phyloP scores from a whole-genome alignment of 2,888 invertebrate genomes.

The Hecatera dysodea region DNA sequence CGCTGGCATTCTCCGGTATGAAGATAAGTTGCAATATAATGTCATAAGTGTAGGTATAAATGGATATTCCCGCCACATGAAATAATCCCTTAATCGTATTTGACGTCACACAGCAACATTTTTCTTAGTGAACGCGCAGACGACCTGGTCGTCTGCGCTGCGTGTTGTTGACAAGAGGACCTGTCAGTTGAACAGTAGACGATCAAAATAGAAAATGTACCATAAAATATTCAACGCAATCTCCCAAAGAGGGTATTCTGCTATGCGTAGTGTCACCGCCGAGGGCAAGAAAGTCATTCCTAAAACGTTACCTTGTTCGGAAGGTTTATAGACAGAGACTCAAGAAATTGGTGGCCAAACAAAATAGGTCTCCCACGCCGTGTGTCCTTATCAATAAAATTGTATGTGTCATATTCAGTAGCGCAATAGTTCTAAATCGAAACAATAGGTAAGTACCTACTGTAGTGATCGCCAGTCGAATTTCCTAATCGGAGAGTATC shows the following conservation, averaged over 20 bases:
- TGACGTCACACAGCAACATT: constrained; percentile 11
- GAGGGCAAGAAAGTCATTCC: neutral
- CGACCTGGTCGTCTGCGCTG: constrained; percentile 7
- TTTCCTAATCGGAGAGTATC: neutral
- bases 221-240: constrained; percentile 30
- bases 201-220: constrained; percentile 15
- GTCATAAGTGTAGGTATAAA: constrained; percentile 16
- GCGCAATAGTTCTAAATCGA: constrained; percentile 25
- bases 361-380: neutral
- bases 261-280: neutral
- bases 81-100: constrained; percentile 48
- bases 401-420: constrained; percentile 2
- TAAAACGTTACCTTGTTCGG: neutral
- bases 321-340: constrained; percentile 3
- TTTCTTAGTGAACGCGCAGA: constrained; percentile 19
- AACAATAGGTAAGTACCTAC: neutral
- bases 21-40: constrained; percentile 16
- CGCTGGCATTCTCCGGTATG: neutral
- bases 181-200: constrained; percentile 6
- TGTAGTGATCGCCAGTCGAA: neutral
- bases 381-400: constrained; percentile 3
- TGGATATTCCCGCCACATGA: constrained; percentile 14
- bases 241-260: constrained; percentile 4
- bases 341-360: constrained; percentile 22
- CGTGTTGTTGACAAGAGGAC: too few relatives aligned